Evolutionary conservation across 2,888 invertebrate genomes (phyloP).

Genomic region (Yponomeuta cagnagella): DNA sequence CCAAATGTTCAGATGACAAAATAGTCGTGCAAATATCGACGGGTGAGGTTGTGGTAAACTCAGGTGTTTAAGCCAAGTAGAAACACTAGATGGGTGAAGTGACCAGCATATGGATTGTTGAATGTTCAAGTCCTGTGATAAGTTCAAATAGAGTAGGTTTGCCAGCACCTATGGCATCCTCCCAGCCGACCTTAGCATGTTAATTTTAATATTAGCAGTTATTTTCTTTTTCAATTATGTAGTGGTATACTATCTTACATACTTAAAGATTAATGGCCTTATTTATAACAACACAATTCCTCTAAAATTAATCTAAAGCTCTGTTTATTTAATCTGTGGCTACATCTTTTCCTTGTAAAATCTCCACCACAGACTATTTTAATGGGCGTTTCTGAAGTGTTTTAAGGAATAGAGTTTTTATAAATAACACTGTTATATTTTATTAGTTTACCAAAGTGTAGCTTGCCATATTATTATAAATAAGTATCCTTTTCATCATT

Average conservation of each 20-base stretch:
- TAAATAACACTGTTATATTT: neutral
- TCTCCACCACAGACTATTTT: no score
- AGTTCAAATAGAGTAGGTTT: no score
- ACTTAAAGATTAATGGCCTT: neutral
- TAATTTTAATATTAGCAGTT: constrained; percentile 7
- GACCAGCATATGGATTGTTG: neutral
- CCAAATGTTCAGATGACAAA: constrained; percentile 47
- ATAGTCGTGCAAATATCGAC: constrained; percentile 61
- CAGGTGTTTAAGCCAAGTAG: neutral
- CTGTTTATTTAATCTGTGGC: no score
- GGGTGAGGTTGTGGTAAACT: constrained; percentile 54
- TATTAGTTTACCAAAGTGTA: constrained; percentile 62
- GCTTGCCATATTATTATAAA: constrained; percentile 57
- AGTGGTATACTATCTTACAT: constrained; percentile 7
- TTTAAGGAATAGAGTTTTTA: no score
- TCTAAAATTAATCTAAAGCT: no score
- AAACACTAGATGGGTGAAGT: neutral
- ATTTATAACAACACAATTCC: no score
- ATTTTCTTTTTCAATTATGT: constrained; percentile 19
- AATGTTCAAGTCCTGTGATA: no score
- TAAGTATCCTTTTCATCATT: neutral
- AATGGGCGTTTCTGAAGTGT: no score
- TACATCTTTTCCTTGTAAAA: no score
- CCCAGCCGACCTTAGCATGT: neutral
- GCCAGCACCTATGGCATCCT: no score